Percentiles rank a stretch among this genome's conserved stretches.
Evolutionary conservation across 2,888 invertebrate species (phyloP).

Genomic region (Chrysolina haemoptera): DNA sequence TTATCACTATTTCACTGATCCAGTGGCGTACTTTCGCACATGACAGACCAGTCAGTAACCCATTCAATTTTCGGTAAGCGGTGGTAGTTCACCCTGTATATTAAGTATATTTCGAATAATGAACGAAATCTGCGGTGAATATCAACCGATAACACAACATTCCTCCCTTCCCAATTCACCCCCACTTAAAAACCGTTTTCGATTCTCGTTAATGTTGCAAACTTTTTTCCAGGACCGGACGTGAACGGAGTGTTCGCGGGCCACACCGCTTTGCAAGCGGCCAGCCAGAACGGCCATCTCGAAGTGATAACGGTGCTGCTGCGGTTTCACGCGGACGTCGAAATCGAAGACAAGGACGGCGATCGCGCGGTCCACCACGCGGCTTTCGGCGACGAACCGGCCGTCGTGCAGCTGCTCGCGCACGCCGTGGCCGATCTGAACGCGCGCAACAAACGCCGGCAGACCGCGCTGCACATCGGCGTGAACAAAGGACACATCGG

Average conservation of each 20-base stretch:
- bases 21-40: too few species aligned
- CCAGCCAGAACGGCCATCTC: slow-evolving; percentile 96
- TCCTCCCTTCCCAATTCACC: too few species aligned
- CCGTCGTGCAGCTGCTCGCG: slow-evolving; percentile 89
- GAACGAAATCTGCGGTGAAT: too few species aligned
- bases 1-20: too few species aligned
- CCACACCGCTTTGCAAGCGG: slow-evolving; percentile 94
- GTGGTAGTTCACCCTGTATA: too few species aligned
- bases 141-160: too few species aligned
- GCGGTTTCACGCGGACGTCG: slow-evolving; percentile 85
- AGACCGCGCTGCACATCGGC: slow-evolving; percentile 97
- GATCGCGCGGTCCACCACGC: slow-evolving; percentile 98
- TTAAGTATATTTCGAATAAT: too few species aligned
- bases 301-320: slow-evolving; percentile 94
- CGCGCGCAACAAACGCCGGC: slow-evolving; percentile 94
- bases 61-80: too few species aligned
- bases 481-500: slow-evolving; percentile 97
- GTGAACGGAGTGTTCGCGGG: slow-evolving; percentile 96
- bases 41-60: too few species aligned
- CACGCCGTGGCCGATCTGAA: slow-evolving; percentile 93
- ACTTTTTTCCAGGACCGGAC: slow-evolving; percentile 72
- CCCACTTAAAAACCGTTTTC: too few species aligned
- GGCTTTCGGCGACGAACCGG: slow-evolving; percentile 96
- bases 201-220: background rate
- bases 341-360: slow-evolving; percentile 97